phyloP scores from a whole-genome alignment of 2,113 vertebrate species.

The Hemicordylus capensis region DNA sequence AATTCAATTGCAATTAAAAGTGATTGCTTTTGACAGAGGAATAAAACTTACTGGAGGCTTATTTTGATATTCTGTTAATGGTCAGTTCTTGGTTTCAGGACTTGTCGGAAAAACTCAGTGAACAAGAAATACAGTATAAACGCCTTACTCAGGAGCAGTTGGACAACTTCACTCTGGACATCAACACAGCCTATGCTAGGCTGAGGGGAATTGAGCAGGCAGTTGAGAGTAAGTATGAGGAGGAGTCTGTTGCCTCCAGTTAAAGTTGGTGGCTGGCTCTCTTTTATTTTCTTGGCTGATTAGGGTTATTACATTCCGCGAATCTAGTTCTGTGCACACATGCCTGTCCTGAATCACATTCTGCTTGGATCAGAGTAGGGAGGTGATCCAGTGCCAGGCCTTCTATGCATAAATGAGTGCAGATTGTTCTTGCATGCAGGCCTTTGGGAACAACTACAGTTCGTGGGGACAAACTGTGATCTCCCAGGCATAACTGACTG shows the following conservation, averaged over 20 bases:
- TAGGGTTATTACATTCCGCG: background rate
- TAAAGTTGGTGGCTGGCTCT: fast-evolving
- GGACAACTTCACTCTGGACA: conserved; percentile 94
- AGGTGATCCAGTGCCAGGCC: background rate
- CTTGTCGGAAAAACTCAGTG: conserved; percentile 85
- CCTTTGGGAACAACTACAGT: background rate
- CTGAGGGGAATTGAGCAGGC: conserved; percentile 95
- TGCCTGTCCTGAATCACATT: background rate
- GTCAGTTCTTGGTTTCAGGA: conserved; percentile 70
- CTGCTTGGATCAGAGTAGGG: background rate
- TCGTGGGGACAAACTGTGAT: background rate
- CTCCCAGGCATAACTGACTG: background rate
- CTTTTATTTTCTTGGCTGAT: background rate
- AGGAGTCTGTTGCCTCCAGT: fast-evolving
- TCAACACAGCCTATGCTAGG: conserved; percentile 91
- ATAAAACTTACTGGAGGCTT: background rate
- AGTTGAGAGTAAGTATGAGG: conserved; percentile 87
- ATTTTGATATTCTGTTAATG: background rate
- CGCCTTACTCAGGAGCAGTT: conserved; percentile 92
- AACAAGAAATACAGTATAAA: conserved; percentile 89
- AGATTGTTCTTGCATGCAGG: background rate
- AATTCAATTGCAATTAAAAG: background rate
- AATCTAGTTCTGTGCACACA: background rate
- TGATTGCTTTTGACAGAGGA: background rate
- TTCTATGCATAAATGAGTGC: background rate